Evolutionary conservation across 2,888 invertebrate species (phyloP).

Genomic region (Mythimna lalbum): DNA sequence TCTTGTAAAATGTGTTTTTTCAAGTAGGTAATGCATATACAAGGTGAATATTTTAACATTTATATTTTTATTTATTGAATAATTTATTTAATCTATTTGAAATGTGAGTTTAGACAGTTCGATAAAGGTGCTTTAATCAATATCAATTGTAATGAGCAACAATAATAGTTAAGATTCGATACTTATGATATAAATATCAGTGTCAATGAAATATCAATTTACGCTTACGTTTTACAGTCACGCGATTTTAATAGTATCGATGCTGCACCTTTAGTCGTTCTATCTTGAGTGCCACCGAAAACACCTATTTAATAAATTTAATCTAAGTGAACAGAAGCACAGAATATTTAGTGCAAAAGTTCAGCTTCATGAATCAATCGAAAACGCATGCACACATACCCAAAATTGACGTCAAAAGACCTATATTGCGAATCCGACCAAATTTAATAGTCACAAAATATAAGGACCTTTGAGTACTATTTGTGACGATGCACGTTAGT

Average conservation of each 20-base stretch:
- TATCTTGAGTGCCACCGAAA: slow-evolving; percentile 53
- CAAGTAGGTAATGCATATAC: slow-evolving; percentile 52
- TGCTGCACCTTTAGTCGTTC: slow-evolving; percentile 52
- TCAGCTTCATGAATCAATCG: neutral
- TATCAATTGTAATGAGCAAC: slow-evolving; percentile 42
- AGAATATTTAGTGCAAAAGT: slow-evolving; percentile 12
- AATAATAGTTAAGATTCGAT: slow-evolving; percentile 36
- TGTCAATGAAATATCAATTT: slow-evolving; percentile 40
- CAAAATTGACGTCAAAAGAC: no score
- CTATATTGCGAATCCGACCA: no score
- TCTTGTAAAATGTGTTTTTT: slow-evolving; percentile 65
- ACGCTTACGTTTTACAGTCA: slow-evolving; percentile 20
- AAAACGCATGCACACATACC: neutral
- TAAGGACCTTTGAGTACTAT: no score
- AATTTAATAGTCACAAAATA: no score
- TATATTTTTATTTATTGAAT: slow-evolving; percentile 58
- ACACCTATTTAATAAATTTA: slow-evolving; percentile 59
- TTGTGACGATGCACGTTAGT: no score
- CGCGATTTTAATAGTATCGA: slow-evolving; percentile 31
- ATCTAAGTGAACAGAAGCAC: slow-evolving; percentile 60
- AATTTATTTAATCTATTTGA: slow-evolving; percentile 59
- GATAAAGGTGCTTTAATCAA: slow-evolving; percentile 61
- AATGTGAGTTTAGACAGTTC: slow-evolving; percentile 59
- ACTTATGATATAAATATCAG: slow-evolving; percentile 36
- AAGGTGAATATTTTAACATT: slow-evolving; percentile 58